Base-by-base conservation (phyloP, 2,888 invertebrate genomes). In the Drosophila nr. perissopoda region DNA sequence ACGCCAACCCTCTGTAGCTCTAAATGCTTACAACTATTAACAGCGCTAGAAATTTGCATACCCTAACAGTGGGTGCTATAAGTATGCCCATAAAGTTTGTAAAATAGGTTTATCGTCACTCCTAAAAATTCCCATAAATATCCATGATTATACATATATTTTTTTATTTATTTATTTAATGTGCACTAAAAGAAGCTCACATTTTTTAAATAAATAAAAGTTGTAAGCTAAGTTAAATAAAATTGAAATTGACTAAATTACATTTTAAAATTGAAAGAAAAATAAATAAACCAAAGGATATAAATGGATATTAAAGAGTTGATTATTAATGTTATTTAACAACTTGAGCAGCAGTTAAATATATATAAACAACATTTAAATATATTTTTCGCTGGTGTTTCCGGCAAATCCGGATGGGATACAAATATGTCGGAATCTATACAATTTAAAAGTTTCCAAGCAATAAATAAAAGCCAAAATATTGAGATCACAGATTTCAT, bases 1-100 rank as follows among this genome's bases (percentile, higher is more conserved):
- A 46, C 21, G 18, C 48, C 61, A 62, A 61, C 27, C 53, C n/a
- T 27, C 49, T 52, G n/a, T 34, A 42, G 38, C 49, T 53, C 10
- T 18, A n/a, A 13, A 53, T 29, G 52, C 31, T 21, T 13, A 51
- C 33, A 34, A 61, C n/a, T 34, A n/a, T 27, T 49, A 51, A 25
- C 38, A 60, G 29, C 46, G 1, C 2, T 27, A 11, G 31, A 8
- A 18, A 36, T 61, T 25, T 60, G 27, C 27, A 60, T 61, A 56
- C 52, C 29, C 61, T 36, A 3, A n/a, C 21, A 48, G 7, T 36
- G 42, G 60, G 21, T 64, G 31, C 13, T 49, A 38, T 29, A 38
- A 21, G n/a, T n/a, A 4, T n/a, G n/a, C 8, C 2, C 29, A 29
- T 49, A 27, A 49, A 49, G 21, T 16, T 46, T 4, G 16, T 1